Conservation (phyloP, 2,888 invertebrate species). For the Iselma pallidipennis region DNA sequence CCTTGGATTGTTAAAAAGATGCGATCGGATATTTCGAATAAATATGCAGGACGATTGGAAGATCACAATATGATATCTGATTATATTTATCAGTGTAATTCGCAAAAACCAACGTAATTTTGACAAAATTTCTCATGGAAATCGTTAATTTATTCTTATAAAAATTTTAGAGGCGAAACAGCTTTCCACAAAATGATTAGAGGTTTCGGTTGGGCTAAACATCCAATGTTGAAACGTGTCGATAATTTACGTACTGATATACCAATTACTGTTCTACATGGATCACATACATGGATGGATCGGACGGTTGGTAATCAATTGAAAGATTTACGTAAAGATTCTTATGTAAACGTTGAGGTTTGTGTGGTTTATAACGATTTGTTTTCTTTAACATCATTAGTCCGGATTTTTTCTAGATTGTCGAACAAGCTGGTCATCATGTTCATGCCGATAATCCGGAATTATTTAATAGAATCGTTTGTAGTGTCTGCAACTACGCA, state of each 20-base stretch:
- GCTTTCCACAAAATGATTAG: slow-evolving; percentile 90
- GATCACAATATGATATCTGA: slow-evolving; percentile 77
- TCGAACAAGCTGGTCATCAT: slow-evolving; percentile 91
- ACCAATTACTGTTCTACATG: slow-evolving; percentile 89
- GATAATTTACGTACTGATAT: slow-evolving; percentile 68
- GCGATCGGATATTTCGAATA: slow-evolving; percentile 84
- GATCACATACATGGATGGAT: slow-evolving; percentile 94
- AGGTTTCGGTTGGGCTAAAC: slow-evolving; percentile 92
- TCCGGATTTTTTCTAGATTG: slow-evolving; percentile 62
- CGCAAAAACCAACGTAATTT: slow-evolving; percentile 81
- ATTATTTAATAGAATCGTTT: slow-evolving; percentile 80
- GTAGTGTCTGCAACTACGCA: slow-evolving; percentile 64
- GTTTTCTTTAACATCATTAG: not conserved
- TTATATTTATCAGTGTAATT: slow-evolving; percentile 96
- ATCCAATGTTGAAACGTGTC: slow-evolving; percentile 89
- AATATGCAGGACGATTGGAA: slow-evolving; percentile 72
- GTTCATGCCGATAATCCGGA: slow-evolving; percentile 91
- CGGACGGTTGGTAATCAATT: slow-evolving; percentile 79
- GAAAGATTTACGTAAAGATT: slow-evolving; percentile 66
- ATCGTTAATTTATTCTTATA: not conserved
- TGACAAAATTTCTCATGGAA: not conserved
- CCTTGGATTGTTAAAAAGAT: slow-evolving; percentile 85
- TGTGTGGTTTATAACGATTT: slow-evolving; percentile 20
- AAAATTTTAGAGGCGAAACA: slow-evolving; percentile 75
- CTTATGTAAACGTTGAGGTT: slow-evolving; percentile 81